Base-by-base conservation (phyloP, 2,888 invertebrate species). In the Oxycera nigricornis region DNA sequence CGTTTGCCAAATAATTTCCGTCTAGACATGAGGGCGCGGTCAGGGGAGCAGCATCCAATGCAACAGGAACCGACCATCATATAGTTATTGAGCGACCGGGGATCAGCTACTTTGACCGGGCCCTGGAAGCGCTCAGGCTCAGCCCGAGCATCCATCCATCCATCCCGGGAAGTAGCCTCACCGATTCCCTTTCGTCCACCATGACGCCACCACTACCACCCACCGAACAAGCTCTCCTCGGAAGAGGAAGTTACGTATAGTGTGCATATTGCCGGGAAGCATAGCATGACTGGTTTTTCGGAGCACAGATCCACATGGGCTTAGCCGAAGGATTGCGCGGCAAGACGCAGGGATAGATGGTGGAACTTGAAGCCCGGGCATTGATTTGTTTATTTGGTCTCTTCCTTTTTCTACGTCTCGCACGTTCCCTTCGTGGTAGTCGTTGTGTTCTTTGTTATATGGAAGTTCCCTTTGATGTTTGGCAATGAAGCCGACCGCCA, bases 11-110 rank as follows among this genome's bases (percentile, higher is more conserved):
- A 65, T 65, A 65, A 41, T 65, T 65, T 65, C 41, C 39, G 65
- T 65, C 65, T 65, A 65, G 65, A 65, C 65, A 65, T 65, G 65
- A 24, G 65, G 65, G 65, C 65, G 65, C 65, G 24, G 65, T 41
- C 65, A 41, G 30, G 65, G 39, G 65, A 41, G 65, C 41, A 65
- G 6, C 31, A 39, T 39, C 24, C 39, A 41, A 41, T 41, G 65
- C 65, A 65, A 61, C 61, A 61, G 65, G 41, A 65, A 24, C 55
- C 55, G 24, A 24, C 24, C 2, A 9, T 50, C 50, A 50, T 50
- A 46, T 14, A 46, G 46, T 46, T 46, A 46, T 55, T 24, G 24
- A 24, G 55, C 11, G 55, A 55, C 24, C 55, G 55, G 55, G 55
- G 24, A 11, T n/a, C 24, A 22, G 55, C 22, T 24, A 24, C 55